Conservation (phyloP, 2,888 invertebrate species). For the Dolichomitus sp. region DNA sequence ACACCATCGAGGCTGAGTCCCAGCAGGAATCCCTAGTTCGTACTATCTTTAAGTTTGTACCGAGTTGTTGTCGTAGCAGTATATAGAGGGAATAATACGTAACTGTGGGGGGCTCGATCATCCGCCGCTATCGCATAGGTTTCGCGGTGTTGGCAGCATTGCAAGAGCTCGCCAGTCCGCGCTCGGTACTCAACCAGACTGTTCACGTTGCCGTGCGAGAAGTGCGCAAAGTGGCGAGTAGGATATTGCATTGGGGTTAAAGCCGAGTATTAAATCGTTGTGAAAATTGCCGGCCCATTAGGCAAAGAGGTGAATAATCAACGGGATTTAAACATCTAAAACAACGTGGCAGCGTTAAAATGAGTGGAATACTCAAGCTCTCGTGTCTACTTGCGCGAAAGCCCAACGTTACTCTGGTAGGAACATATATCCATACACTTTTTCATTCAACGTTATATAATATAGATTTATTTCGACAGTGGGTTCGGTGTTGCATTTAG, state of each 20-base stretch:
- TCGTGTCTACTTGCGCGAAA: conserved; percentile 79
- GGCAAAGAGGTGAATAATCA: background rate
- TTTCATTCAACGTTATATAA: conserved; percentile 74
- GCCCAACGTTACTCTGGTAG: conserved; percentile 74
- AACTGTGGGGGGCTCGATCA: conserved; percentile 23
- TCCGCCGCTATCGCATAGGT: conserved; percentile 19
- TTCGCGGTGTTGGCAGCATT: conserved; percentile 59
- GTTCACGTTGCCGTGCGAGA: conserved; percentile 80
- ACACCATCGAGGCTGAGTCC: background rate
- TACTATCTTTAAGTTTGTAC: background rate
- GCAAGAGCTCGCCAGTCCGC: conserved; percentile 53
- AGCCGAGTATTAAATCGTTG: conserved; percentile 10
- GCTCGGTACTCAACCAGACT: conserved; percentile 74
- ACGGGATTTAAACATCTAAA: conserved; percentile 1
- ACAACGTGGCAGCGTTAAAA: conserved; percentile 67
- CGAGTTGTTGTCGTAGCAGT: background rate
- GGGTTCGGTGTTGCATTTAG: background rate
- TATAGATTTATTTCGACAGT: conserved; percentile 66
- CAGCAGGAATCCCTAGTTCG: background rate
- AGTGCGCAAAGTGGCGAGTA: conserved; percentile 79
- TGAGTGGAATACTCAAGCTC: conserved; percentile 82
- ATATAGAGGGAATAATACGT: background rate
- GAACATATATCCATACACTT: conserved; percentile 47
- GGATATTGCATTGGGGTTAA: conserved; percentile 61
- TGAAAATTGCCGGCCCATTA: conserved; percentile 1